Evolutionary conservation across 1,140 invertebrate species (phyloP), one percentile per base, ranked within the genome.

Genomic region (Glomeris maerens): DNA sequence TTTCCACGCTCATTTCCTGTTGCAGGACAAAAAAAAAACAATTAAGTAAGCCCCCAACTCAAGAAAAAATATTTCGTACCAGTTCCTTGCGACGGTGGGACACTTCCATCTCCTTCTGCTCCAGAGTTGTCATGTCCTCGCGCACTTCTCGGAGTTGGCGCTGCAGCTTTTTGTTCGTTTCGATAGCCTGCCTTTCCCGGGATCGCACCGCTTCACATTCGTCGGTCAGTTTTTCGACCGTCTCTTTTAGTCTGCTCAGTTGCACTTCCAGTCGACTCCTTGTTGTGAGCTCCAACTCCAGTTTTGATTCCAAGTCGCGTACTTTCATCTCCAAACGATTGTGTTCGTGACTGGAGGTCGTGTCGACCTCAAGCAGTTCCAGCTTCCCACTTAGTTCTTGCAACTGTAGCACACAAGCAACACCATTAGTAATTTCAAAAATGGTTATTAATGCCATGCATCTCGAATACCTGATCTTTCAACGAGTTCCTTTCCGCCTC

Each of bases 211-310:
- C 67, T 0, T 78, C 77, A 2, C 81, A 73, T 60, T 93, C 89
- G 13, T 74, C 72, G 51, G 81, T 79, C 13, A 86, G 61, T 55
- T 81, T 80, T 27, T 93, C 88, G 28, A 86, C 73, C 3, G 79
- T 78, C 59, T 95, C 90, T 58, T 89, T 89, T 44, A 87, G 66
- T 51, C 89, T 72, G 20, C 74, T 70, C 50, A 86, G 77, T 69
- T 91, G 87, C 2, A 72, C 73, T 69, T 94, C 89, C 2, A 90
- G 65, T 26, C 88, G 76, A 4, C 79, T 74, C 56, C 81, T 77
- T 1, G 84, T 86, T 1, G 87, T 88, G 60, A 81, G 79, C 62
- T 95, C 90, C 47, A 94, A 68, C 56, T 94, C 89, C 23, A 93
- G 67, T 55, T 84, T 84, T 1, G 84, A 87, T 63, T 94, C 89